These are phyloP conservation scores for Adelphocoris suturalis DNA, from an alignment of 2,888 invertebrate genomes.

Conservation along the genomic window DNA sequence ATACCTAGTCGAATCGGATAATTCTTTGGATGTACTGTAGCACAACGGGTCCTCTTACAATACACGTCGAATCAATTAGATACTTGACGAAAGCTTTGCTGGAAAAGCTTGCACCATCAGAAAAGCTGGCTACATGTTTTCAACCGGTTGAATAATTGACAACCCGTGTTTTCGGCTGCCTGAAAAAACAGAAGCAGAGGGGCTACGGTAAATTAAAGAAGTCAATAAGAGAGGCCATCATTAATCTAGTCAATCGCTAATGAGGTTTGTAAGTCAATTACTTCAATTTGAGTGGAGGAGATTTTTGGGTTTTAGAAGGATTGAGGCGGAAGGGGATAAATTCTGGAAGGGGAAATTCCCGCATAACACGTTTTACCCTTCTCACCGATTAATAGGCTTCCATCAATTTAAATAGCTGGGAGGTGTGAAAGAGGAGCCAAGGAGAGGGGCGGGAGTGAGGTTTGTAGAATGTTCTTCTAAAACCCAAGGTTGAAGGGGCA, in stretches of 20 bases:
- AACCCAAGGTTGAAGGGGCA: constrained; percentile 30
- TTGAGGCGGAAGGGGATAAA: background rate
- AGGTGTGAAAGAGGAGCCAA: constrained; percentile 28
- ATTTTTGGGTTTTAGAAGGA: constrained; percentile 17
- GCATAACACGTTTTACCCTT: constrained; percentile 49
- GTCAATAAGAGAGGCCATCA: constrained; percentile 54
- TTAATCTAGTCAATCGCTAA: constrained; percentile 49
- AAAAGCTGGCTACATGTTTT: constrained; percentile 4
- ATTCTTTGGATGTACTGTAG: no score
- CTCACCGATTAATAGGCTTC: constrained; percentile 52
- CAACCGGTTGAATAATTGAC: constrained; percentile 51
- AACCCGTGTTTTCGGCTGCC: constrained; percentile 48
- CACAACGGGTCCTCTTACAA: background rate
- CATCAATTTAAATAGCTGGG: constrained; percentile 46
- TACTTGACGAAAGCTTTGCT: constrained; percentile 31
- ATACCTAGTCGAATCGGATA: no score
- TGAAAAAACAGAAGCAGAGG: background rate
- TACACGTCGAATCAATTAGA: constrained; percentile 10
- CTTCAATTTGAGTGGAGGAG: constrained; percentile 52
- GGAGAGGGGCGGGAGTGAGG: background rate
- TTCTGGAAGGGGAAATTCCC: constrained; percentile 19
- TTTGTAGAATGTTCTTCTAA: background rate
- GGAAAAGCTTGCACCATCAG: background rate
- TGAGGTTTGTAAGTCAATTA: constrained; percentile 63
- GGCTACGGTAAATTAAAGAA: constrained; percentile 27